Conservation (phyloP, 2,888 invertebrate genomes). For the Megastigmus dorsalis region DNA sequence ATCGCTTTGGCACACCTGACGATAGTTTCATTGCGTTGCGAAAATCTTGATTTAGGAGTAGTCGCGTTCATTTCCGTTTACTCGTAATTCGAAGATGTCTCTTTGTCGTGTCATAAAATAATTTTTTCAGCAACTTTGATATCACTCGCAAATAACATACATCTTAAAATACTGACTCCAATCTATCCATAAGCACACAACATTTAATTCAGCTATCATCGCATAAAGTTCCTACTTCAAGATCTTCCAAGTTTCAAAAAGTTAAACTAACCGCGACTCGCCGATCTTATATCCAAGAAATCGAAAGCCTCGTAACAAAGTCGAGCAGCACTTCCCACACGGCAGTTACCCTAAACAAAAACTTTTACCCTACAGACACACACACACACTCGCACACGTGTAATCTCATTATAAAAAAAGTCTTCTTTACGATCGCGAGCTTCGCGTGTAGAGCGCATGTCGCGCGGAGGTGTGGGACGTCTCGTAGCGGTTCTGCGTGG, state of each 20-base stretch:
- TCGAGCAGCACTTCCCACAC: background rate
- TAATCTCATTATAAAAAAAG: background rate
- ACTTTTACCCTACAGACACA: no score
- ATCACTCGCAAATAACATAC: no score
- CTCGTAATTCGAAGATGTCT: background rate
- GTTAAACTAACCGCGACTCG: background rate
- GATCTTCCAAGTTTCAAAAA: background rate
- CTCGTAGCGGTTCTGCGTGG: background rate
- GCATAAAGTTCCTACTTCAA: background rate
- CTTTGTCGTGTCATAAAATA: background rate
- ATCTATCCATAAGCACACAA: no score
- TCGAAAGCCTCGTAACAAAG: background rate
- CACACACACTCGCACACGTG: no score
- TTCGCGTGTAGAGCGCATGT: background rate
- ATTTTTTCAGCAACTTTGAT: background rate
- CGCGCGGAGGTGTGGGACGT: slow-evolving; percentile 22
- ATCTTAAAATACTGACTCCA: no score
- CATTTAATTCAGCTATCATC: no score
- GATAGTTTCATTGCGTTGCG: no score
- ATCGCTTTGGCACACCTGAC: background rate
- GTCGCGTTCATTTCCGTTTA: background rate
- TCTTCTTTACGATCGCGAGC: background rate
- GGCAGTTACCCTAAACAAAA: background rate
- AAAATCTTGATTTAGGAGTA: no score
- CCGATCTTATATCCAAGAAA: background rate